Conservation (phyloP, 2,113 vertebrate species). For the Gila orcuttii region DNA sequence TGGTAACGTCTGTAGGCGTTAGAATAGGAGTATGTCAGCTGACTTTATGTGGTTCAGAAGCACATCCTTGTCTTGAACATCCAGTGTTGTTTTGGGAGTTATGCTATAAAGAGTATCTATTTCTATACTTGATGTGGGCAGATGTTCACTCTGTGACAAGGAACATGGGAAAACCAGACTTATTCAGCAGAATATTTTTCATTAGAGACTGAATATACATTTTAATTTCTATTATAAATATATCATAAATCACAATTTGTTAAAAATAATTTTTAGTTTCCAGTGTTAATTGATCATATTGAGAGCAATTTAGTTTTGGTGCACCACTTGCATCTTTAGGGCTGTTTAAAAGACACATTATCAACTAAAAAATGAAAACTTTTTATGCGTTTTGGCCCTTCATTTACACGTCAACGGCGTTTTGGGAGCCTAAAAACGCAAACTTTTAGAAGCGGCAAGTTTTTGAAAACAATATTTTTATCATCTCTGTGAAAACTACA, state of each 20-base stretch:
- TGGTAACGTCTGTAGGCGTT: not conserved
- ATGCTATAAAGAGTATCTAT: not conserved
- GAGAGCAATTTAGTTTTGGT: not conserved
- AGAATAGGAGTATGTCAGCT: not conserved
- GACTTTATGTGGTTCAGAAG: not conserved
- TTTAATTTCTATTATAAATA: not conserved
- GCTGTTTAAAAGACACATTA: no score
- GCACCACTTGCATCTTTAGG: no score
- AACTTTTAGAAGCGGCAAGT: no score
- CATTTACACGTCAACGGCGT: no score
- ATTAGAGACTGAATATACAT: not conserved
- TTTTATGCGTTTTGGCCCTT: no score
- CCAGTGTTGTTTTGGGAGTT: not conserved
- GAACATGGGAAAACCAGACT: not conserved
- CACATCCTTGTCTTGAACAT: not conserved
- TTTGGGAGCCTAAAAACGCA: no score
- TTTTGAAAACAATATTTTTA: no score
- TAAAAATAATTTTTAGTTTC: not conserved
- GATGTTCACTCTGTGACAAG: not conserved
- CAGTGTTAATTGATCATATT: not conserved
- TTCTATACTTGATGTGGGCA: not conserved
- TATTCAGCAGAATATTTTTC: not conserved
- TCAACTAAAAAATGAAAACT: no score
- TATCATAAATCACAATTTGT: not conserved
- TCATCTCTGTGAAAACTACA: no score